phyloP scores from a whole-genome alignment of 2,797 vertebrate species.

The Antennarius maculatus region DNA sequence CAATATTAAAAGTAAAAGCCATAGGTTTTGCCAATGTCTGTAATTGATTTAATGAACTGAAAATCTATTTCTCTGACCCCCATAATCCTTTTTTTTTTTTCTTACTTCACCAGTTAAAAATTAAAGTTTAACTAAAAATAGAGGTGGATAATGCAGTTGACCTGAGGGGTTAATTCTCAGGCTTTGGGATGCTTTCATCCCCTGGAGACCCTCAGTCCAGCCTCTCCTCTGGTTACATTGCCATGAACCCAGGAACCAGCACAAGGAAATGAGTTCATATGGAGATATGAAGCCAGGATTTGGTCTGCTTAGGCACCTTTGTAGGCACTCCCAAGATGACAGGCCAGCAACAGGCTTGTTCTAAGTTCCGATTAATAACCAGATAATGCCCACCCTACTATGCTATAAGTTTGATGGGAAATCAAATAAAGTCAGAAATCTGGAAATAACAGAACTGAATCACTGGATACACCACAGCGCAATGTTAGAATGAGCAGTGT shows the following conservation, averaged over 20 bases:
- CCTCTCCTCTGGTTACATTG: conserved; percentile 81
- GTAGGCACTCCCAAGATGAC: conserved; percentile 74
- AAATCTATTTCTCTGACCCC: conserved; percentile 80
- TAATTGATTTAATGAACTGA: conserved; percentile 84
- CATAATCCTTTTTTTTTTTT: conserved; percentile 70
- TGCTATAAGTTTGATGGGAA: conserved; percentile 69
- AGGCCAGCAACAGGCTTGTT: conserved; percentile 50
- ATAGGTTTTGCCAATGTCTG: conserved; percentile 71
- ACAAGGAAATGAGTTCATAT: conserved; percentile 88
- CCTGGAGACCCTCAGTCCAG: conserved; percentile 71
- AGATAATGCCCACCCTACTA: conserved; percentile 41
- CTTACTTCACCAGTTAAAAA: conserved; percentile 80
- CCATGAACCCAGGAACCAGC: conserved; percentile 77
- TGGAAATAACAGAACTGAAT: conserved; percentile 28
- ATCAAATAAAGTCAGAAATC: conserved; percentile 54
- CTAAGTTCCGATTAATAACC: conserved; percentile 73
- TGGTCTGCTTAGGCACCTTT: conserved; percentile 78
- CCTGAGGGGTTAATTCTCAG: conserved; percentile 82
- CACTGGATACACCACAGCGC: neutral
- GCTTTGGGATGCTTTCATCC: conserved; percentile 84
- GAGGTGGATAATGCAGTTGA: conserved; percentile 84
- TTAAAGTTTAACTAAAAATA: conserved; percentile 86
- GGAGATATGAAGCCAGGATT: conserved; percentile 82
- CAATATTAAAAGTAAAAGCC: conserved; percentile 63
- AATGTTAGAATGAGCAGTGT: conserved; percentile 48